phyloP scores from a whole-genome alignment of 2,888 invertebrate species.

The Melanotus villosus region DNA sequence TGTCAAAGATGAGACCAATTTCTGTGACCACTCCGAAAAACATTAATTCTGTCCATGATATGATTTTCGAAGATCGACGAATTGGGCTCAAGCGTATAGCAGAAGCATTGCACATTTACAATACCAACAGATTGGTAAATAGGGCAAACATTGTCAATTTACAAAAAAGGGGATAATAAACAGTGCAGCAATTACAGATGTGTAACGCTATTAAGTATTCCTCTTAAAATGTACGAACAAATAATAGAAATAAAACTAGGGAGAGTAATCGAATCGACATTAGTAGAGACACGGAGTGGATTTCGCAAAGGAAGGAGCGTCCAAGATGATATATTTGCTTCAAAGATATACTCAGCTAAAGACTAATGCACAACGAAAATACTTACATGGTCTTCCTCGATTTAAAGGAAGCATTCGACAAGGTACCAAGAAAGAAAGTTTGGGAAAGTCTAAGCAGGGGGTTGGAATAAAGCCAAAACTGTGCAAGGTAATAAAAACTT shows the following conservation, averaged over 20 bases:
- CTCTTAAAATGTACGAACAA: constrained; percentile 32
- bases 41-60: too few relatives aligned
- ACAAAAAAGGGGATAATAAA: not conserved
- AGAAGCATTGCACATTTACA: not conserved
- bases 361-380: constrained; percentile 11
- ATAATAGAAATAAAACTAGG: constrained; percentile 33
- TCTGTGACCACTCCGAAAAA: too few relatives aligned
- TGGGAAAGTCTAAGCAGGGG: constrained; percentile 24
- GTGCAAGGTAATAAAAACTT: not conserved
- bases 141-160: not conserved
- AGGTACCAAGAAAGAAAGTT: constrained; percentile 25
- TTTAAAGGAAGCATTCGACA: constrained; percentile 47
- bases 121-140: not conserved
- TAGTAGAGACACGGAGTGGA: constrained; percentile 39
- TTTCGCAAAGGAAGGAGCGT: constrained; percentile 28
- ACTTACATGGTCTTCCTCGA: constrained; percentile 43
- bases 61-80: too few relatives aligned
- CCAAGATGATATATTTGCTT: constrained; percentile 42
- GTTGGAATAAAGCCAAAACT: not conserved
- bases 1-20: too few relatives aligned
- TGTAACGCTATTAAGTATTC: constrained; percentile 29
- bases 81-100: too few relatives aligned
- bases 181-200: not conserved
- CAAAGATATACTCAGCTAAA: constrained; percentile 37
- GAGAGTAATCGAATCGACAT: constrained; percentile 9